phyloP scores from a whole-genome alignment of 2,888 invertebrate species.

The Branchipolynoe longqiensis region DNA sequence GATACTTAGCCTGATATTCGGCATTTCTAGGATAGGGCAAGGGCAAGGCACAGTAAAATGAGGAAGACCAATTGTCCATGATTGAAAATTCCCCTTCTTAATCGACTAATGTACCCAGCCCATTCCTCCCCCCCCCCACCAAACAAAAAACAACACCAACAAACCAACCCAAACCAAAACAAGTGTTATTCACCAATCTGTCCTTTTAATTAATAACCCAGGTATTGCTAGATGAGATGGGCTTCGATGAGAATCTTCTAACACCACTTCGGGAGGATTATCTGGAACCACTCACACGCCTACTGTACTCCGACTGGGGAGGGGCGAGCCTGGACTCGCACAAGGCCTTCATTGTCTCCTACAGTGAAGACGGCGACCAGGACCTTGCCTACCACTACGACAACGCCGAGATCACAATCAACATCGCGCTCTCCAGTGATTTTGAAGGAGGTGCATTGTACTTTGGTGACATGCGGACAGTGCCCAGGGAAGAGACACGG shows the following conservation, averaged over 20 bases:
- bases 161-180: too few relatives aligned
- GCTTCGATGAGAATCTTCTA: constrained; percentile 80
- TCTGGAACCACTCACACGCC: constrained; percentile 76
- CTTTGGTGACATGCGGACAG: constrained; percentile 79
- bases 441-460: constrained; percentile 81
- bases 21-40: too few relatives aligned
- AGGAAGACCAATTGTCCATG: too few relatives aligned
- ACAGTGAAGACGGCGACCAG: constrained; percentile 77
- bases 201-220: constrained; percentile 66
- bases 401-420: constrained; percentile 82
- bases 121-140: too few relatives aligned
- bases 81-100: too few relatives aligned
- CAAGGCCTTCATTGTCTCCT: constrained; percentile 82
- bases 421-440: constrained; percentile 79
- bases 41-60: too few relatives aligned
- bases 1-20: too few relatives aligned
- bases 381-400: constrained; percentile 82
- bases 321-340: constrained; percentile 82
- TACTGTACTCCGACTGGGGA: constrained; percentile 80
- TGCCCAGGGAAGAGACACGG: constrained; percentile 60
- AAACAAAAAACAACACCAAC: too few relatives aligned
- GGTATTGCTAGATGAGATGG: constrained; percentile 81
- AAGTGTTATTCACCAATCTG: too few relatives aligned
- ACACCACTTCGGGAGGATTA: constrained; percentile 79
- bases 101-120: too few relatives aligned